phyloP scores from a whole-genome alignment of 2,113 vertebrate species.

The Mormoops blainvillei region DNA sequence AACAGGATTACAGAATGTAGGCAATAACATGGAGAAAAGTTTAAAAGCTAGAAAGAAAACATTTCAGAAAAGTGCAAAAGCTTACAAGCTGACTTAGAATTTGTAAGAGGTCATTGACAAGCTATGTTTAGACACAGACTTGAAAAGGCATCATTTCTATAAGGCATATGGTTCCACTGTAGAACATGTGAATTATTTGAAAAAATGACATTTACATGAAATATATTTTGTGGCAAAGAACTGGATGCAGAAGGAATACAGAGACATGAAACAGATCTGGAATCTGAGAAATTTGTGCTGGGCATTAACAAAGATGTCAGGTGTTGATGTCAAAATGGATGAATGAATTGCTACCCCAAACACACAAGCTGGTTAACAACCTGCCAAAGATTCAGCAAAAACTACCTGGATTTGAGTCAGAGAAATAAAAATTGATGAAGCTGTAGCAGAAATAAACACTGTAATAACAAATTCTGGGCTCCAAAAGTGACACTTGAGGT shows the following conservation, averaged over 20 bases:
- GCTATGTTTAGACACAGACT: conserved; percentile 37
- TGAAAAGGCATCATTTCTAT: conserved; percentile 53
- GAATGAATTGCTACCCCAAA: conserved; percentile 63
- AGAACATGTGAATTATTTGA: conserved; percentile 46
- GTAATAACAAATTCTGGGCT: conserved; percentile 50
- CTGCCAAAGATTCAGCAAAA: conserved; percentile 65
- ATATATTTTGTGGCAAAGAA: conserved; percentile 28
- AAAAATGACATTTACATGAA: conserved; percentile 56
- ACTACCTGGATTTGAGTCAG: conserved; percentile 59
- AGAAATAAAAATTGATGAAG: conserved; percentile 68
- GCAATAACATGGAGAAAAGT: background rate
- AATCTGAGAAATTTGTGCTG: conserved; percentile 39
- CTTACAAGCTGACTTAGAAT: conserved; percentile 49
- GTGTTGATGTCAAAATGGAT: conserved; percentile 66
- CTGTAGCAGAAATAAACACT: conserved; percentile 68
- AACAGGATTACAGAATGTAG: background rate
- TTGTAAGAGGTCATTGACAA: conserved; percentile 56
- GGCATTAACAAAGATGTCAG: conserved; percentile 73
- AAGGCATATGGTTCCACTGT: conserved; percentile 49
- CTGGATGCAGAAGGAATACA: conserved; percentile 45
- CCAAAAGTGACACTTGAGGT: conserved; percentile 29
- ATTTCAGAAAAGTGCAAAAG: conserved; percentile 42
- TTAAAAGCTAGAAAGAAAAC: conserved; percentile 37
- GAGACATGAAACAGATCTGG: conserved; percentile 28
- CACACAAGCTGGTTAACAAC: conserved; percentile 65